Base-by-base conservation (phyloP, 2,888 invertebrate species). In the Netelia fuscicornis region DNA sequence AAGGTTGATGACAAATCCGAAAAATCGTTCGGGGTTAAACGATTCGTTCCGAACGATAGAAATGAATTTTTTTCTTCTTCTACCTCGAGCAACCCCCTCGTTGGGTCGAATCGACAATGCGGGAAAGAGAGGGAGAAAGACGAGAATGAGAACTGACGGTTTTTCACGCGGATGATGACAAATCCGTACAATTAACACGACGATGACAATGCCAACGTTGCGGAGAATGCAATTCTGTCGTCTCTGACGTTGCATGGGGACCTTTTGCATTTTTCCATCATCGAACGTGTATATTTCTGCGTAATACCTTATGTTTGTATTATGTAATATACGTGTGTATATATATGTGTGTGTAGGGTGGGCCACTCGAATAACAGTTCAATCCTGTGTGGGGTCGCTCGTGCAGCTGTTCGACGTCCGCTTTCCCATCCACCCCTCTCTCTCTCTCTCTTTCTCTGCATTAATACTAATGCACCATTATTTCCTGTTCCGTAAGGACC, bases 291-390 rank as follows among this genome's bases (percentile, higher is more conserved):
- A 75, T 68, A 13, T 60, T 25, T 82, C 30, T 78, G 65, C 37
- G 65, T 17, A 25, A 44, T 54, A 58, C 79, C 62, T 65, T 76
- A 76, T 56, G 80, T 37, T 42, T 62, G 80, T 62, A 20, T 80
- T 42, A 75, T 72, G 84, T 65, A 64, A 76, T 37, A 81, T 60
- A 74, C 76, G 65, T 74, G 67, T 79, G 68, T 52, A 74, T 82
- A 84, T 76, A 77, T 48, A 58, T 81, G 81, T 80, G 79, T 84
- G 82, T 77, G 58, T 76, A 81, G 79, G 83, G 80, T 84, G 76
- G 72, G 67, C 76, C 84, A 86, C 88, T 91, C 89, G 88, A 91
- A 91, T 91, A 91, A 92, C 91, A 91, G 90, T 92, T 92, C 91
- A 91, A 92, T 92, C 87, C 88, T 83, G 83, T 80, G 65, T 80